These are phyloP conservation scores for Muscina levida DNA, from an alignment of 2,888 invertebrate species.

Conservation along the genomic window DNA sequence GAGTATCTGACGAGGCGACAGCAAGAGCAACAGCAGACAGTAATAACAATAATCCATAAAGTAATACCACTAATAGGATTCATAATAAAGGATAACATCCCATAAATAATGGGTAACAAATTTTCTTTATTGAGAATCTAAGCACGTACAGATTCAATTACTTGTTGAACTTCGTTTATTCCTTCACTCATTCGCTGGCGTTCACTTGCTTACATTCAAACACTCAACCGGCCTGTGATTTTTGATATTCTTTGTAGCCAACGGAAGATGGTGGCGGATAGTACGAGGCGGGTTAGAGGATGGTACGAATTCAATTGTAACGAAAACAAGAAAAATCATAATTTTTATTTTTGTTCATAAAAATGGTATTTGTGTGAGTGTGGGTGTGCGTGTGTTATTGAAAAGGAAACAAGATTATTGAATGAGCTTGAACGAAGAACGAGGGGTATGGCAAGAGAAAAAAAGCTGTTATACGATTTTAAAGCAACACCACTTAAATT, in stretches of 20 bases:
- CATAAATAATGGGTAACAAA: slow-evolving; percentile 68
- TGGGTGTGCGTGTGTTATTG: slow-evolving; percentile 21
- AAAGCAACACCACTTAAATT: no score
- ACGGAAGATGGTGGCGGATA: neutral
- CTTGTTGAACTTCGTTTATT: slow-evolving; percentile 72
- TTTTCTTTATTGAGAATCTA: slow-evolving; percentile 71
- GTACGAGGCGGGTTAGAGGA: neutral
- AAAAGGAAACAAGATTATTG: slow-evolving; percentile 57
- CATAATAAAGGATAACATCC: slow-evolving; percentile 70
- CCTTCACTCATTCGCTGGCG: neutral
- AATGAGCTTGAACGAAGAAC: slow-evolving; percentile 44
- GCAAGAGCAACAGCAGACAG: slow-evolving; percentile 42
- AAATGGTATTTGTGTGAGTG: slow-evolving; percentile 3
- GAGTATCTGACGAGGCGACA: neutral
- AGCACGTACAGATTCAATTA: slow-evolving; percentile 75
- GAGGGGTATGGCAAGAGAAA: neutral
- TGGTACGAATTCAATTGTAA: slow-evolving; percentile 45
- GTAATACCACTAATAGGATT: slow-evolving; percentile 70
- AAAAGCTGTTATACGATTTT: no score
- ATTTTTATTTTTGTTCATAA: slow-evolving; percentile 57
- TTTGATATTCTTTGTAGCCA: slow-evolving; percentile 16
- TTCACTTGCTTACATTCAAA: neutral
- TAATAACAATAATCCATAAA: slow-evolving; percentile 67
- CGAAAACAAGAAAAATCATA: slow-evolving; percentile 62
- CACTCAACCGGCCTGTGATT: slow-evolving; percentile 16